Evolutionary conservation across 2,888 invertebrate species (phyloP).

Genomic region (Notocelia uddmanniana): DNA sequence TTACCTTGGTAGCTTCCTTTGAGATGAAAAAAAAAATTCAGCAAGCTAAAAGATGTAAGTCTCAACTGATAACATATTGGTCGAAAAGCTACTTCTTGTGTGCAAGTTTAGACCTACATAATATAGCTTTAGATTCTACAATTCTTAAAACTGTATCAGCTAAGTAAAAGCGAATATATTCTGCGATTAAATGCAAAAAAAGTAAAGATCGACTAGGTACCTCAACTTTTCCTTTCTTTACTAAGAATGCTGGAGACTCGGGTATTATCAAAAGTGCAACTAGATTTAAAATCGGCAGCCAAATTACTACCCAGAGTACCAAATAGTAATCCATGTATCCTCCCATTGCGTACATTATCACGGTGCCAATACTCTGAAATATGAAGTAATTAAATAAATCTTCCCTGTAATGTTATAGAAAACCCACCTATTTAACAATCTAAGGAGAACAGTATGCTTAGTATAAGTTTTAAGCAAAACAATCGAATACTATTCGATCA

Average conservation of each 20-base stretch:
- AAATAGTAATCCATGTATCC: conserved; percentile 46
- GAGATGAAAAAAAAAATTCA: conserved; percentile 49
- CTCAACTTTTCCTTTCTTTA: conserved; percentile 65
- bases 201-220: conserved; percentile 56
- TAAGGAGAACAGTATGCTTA: too few relatives aligned
- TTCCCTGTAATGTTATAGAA: neutral
- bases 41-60: neutral
- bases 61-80: neutral
- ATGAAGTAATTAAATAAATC: neutral
- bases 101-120: too few relatives aligned
- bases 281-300: conserved; percentile 60
- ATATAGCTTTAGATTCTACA: neutral
- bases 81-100: neutral
- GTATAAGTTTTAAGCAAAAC: too few relatives aligned
- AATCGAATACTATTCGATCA: too few relatives aligned
- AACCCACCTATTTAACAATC: too few relatives aligned
- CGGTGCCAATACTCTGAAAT: conserved; percentile 45
- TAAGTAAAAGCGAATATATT: neutral
- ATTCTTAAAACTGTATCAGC: neutral
- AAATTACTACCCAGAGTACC: conserved; percentile 46
- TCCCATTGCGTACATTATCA: conserved; percentile 47
- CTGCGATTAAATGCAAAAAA: too few relatives aligned
- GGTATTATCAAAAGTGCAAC: conserved; percentile 66
- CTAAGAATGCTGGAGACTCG: conserved; percentile 71
- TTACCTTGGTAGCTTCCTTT: conserved; percentile 65